phyloP scores from a whole-genome alignment of 2,797 vertebrate genomes.

The Sebastes paucispinis region DNA sequence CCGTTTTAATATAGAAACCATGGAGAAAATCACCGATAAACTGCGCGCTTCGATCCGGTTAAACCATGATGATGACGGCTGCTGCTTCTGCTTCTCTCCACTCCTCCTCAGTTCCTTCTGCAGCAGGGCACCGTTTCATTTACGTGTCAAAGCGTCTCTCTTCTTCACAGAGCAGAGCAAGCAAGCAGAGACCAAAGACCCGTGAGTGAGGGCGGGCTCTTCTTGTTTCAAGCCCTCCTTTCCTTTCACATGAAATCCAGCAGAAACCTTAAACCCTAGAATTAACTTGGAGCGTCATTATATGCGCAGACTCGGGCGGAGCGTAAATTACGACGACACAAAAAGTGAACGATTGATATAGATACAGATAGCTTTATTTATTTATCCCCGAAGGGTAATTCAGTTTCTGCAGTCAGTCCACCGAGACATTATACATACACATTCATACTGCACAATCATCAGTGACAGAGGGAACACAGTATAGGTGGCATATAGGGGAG shows the following conservation, averaged over 20 bases:
- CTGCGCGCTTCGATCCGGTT: not conserved
- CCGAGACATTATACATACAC: too few species aligned
- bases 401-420: too few species aligned
- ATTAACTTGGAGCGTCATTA: constrained; percentile 56
- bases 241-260: constrained; percentile 40
- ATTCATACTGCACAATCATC: too few species aligned
- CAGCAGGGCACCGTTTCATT: constrained; percentile 44
- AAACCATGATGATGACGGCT: constrained; percentile 15
- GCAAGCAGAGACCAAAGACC: constrained; percentile 12
- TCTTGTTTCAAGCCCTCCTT: constrained; percentile 51
- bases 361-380: too few species aligned
- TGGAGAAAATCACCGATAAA: constrained; percentile 9
- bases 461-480: too few species aligned
- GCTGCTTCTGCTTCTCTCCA: not conserved
- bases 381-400: too few species aligned
- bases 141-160: not conserved
- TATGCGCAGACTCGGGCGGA: constrained; percentile 33
- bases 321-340: not conserved
- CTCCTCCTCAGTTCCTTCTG: constrained; percentile 16
- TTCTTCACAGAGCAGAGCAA: not conserved
- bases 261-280: constrained; percentile 42
- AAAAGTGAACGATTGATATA: not conserved
- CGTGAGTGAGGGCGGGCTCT: constrained; percentile 74
- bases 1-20: not conserved
- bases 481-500: too few species aligned